Conservation (phyloP, 2,797 vertebrate genomes). For the Lycodopsis pacificus region DNA sequence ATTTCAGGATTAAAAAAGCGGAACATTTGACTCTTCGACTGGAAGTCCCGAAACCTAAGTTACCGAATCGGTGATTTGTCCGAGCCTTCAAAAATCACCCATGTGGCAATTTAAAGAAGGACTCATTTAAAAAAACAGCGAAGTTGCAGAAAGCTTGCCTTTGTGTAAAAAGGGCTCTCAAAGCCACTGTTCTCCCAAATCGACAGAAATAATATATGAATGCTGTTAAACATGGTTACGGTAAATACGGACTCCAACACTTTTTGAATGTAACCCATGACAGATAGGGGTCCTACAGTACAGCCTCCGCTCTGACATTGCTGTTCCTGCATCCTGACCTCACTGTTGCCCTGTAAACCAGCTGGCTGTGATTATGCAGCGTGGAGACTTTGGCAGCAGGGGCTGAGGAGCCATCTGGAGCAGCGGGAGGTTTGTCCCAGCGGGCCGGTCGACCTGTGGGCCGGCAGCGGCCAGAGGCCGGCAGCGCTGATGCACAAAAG, state of each 20-base stretch:
- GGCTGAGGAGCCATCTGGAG: constrained; percentile 70
- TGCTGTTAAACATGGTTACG: not conserved
- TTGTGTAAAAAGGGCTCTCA: no score
- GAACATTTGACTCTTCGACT: constrained; percentile 10
- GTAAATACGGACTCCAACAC: not conserved
- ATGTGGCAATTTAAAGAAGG: not conserved
- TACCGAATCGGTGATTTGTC: not conserved
- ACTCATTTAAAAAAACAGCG: not conserved
- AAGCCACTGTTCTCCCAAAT: not conserved
- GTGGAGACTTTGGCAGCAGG: constrained; percentile 59
- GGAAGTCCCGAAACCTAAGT: not conserved
- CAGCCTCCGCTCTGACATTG: constrained; percentile 22
- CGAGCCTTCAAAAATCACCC: not conserved
- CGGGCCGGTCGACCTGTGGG: constrained; percentile 58
- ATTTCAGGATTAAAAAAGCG: constrained; percentile 2
- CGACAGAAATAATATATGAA: not conserved
- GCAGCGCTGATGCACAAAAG: constrained; percentile 4
- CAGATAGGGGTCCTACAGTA: not conserved
- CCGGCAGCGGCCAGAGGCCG: constrained; percentile 29
- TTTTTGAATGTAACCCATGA: not conserved
- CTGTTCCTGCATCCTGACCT: constrained; percentile 62
- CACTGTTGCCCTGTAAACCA: constrained; percentile 65
- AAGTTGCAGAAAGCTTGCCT: no score
- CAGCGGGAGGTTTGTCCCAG: constrained; percentile 56
- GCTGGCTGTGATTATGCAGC: constrained; percentile 77